Percentiles rank a stretch among this genome's conserved stretches.
Conservation (phyloP, 2,888 invertebrate genomes). For the Nineta flava region DNA sequence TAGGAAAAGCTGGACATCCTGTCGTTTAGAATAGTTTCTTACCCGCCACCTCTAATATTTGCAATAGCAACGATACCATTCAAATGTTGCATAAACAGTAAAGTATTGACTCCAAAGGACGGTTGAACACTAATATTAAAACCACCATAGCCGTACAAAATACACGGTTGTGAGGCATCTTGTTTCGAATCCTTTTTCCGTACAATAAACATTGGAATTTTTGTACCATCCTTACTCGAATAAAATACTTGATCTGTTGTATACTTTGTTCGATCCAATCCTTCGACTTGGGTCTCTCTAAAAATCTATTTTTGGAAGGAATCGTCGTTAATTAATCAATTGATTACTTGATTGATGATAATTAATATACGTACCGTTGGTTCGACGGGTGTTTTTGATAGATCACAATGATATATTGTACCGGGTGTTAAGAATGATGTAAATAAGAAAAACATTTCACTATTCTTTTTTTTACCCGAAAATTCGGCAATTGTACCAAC, state of each 20-base stretch:
- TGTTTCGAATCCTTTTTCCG: constrained; percentile 48
- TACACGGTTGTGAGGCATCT: constrained; percentile 62
- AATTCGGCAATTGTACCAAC: constrained; percentile 77
- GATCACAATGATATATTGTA: constrained; percentile 73
- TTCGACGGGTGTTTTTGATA: constrained; percentile 42
- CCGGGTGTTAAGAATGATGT: constrained; percentile 86
- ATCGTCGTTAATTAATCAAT: constrained; percentile 2
- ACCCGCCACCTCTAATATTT: constrained; percentile 95
- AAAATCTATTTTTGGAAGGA: constrained; percentile 52
- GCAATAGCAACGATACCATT: constrained; percentile 81
- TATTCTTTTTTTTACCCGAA: constrained; percentile 69
- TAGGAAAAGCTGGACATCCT: too few relatives aligned
- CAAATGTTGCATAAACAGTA: constrained; percentile 81
- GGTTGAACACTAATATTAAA: constrained; percentile 90
- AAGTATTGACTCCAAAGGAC: constrained; percentile 68
- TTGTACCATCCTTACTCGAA: constrained; percentile 79
- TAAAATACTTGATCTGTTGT: constrained; percentile 85
- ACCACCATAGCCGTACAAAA: constrained; percentile 94
- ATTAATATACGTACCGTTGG: constrained; percentile 37
- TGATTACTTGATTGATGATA: too few relatives aligned
- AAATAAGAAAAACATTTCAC: constrained; percentile 87
- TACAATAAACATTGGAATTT: constrained; percentile 91
- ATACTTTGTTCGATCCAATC: constrained; percentile 62
- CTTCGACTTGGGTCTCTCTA: constrained; percentile 71
- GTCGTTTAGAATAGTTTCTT: constrained; percentile 13